phyloP scores from a whole-genome alignment of 2,113 vertebrate species.

The Orycteropus afer region DNA sequence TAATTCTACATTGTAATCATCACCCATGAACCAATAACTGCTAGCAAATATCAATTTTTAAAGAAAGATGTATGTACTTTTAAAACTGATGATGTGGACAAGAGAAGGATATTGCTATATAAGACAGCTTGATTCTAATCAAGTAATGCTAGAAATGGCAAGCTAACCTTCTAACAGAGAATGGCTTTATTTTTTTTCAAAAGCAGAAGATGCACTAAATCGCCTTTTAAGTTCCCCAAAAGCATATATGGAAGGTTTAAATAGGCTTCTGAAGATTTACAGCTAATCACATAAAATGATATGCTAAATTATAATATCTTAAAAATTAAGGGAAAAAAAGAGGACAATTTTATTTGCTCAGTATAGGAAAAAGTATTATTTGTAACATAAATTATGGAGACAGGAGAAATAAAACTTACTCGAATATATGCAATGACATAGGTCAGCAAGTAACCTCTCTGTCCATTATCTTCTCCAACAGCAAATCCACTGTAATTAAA shows the following conservation, averaged over 20 bases:
- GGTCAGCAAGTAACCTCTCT: slow-evolving; percentile 99
- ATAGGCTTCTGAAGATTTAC: background rate
- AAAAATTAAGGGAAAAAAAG: slow-evolving; percentile 42
- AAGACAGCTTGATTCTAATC: background rate
- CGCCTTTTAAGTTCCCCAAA: slow-evolving; percentile 44
- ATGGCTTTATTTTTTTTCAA: slow-evolving; percentile 22
- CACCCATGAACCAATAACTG: slow-evolving; percentile 9
- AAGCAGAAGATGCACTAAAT: slow-evolving; percentile 16
- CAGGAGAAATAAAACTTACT: slow-evolving; percentile 88
- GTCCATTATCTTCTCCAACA: slow-evolving; percentile 99
- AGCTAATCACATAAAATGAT: slow-evolving; percentile 40
- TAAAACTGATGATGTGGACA: background rate
- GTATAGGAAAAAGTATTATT: slow-evolving; percentile 21
- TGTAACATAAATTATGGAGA: slow-evolving; percentile 3
- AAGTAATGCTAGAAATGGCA: slow-evolving; percentile 28
- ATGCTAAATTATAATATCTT: background rate
- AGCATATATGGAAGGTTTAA: background rate
- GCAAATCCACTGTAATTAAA: slow-evolving; percentile 95
- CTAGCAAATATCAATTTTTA: background rate
- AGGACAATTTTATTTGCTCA: slow-evolving; percentile 40
- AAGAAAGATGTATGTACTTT: slow-evolving; percentile 24
- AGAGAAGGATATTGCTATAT: background rate
- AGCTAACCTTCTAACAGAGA: background rate
- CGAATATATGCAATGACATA: slow-evolving; percentile 98
- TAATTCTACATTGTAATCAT: slow-evolving; percentile 6